A percentile compares a stretch with the other conserved stretches of the same genome.
Conservation (phyloP, 1,140 invertebrate genomes). For the Cotesia typhae region DNA sequence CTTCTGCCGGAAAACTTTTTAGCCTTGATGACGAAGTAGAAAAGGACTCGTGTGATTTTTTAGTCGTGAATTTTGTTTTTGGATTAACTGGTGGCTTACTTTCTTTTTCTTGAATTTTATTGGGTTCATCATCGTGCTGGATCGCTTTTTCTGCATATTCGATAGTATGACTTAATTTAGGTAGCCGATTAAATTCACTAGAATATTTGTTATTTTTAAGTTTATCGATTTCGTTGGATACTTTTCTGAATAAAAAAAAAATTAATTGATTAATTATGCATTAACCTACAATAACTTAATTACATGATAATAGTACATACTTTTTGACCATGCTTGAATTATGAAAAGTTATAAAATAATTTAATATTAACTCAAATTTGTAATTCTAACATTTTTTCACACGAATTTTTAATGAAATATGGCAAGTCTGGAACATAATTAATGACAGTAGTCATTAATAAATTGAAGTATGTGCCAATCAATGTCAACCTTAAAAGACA, state of each 20-base stretch:
- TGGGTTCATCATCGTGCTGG: neutral
- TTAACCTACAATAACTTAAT: neutral
- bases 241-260: constrained; percentile 1
- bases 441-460: neutral
- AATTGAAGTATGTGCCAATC: neutral
- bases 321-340: no score
- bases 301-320: neutral
- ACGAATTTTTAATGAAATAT: constrained; percentile 9
- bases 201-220: neutral
- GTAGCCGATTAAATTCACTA: neutral
- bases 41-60: constrained; percentile 31
- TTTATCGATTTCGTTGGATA: neutral
- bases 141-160: constrained; percentile 13
- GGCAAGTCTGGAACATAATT: neutral
- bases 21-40: constrained; percentile 43
- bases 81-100: neutral
- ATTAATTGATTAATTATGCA: neutral
- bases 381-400: neutral
- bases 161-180: neutral
- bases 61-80: constrained; percentile 45
- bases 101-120: neutral
- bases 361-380: constrained; percentile 7
- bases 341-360: neutral
- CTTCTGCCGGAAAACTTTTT: constrained; percentile 50
- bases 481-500: neutral